Evolutionary conservation across 2,113 vertebrate genomes (phyloP), one percentile per base, ranked within the genome.

Genomic region (Labeo rohita): DNA sequence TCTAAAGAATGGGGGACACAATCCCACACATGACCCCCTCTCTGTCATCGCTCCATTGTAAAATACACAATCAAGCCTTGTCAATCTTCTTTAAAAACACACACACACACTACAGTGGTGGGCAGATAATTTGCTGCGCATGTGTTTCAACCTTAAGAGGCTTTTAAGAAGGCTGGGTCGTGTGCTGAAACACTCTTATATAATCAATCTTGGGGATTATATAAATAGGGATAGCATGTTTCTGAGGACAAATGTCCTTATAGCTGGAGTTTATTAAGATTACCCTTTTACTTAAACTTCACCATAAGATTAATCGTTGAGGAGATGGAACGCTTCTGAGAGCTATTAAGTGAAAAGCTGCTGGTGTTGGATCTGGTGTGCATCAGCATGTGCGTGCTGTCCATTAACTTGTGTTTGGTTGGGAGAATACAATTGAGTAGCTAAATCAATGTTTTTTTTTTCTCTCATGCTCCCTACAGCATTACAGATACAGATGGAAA

Each of bases 401-500:
- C 82, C 52, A 43, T 52, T 76, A 75, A 84, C 74, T 63, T 82
- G 23, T 87, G 56, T 65, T 61, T 59, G 36, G n/a, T 68, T 81
- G 39, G 21, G 45, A 61, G 52, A 9, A 85, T 76, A 56, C 50
- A 81, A 79, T n/a, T 49, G n/a, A 83, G 50, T 56, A 54, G 23
- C 78, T 84, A 54, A 89, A 87, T 83, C 73, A 34, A 89, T 85
- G 79, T 39, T 21, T 45, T 28, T 45, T 28, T 28, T 81, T 73
- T 87, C 81, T 87, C 85, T 87, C 83, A 68, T 83, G 16, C 66
- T 23, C 65, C 72, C 75, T 68, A 65, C 88, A 89, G 88, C 83
- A 47, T 82, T 80, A 28, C 78, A 75, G 73, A 83, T 54, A 65
- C 70, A n/a, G 59, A 87, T 45, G 39, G 61, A 66, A 59, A 83